Percentiles rank a stretch among this genome's conserved stretches.
phyloP scores from a whole-genome alignment of 2,888 invertebrate genomes.

The Chromoteleia sp. region DNA sequence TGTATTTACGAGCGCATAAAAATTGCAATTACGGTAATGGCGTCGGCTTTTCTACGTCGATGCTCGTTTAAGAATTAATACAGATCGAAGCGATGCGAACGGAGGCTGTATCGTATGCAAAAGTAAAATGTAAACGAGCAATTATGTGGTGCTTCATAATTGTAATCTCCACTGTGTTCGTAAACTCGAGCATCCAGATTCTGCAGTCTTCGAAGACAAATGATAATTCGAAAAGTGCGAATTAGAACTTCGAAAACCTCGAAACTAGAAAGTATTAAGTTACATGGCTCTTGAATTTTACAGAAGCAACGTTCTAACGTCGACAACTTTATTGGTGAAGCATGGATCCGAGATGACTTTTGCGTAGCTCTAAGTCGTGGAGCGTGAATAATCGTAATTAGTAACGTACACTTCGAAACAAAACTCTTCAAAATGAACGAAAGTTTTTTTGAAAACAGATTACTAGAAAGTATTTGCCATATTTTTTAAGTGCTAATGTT shows the following conservation, averaged over 20 bases:
- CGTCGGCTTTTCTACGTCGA: conserved; percentile 15
- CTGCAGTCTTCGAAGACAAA: conserved; percentile 60
- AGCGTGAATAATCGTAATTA: conserved; percentile 43
- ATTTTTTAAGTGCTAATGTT: neutral
- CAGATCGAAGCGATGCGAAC: conserved; percentile 35
- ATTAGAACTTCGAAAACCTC: too few species aligned
- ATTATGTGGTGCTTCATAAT: conserved; percentile 54
- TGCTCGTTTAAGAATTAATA: conserved; percentile 39
- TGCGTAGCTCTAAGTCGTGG: conserved; percentile 32
- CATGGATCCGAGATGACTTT: conserved; percentile 64
- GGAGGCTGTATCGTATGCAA: conserved; percentile 45
- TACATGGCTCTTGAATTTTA: conserved; percentile 66
- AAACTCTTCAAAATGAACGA: conserved; percentile 1
- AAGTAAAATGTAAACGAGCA: conserved; percentile 59
- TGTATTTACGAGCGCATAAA: neutral
- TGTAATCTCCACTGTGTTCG: conserved; percentile 47
- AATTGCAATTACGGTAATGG: conserved; percentile 25
- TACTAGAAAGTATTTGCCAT: neutral
- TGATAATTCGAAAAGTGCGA: conserved; percentile 69
- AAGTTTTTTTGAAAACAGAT: conserved; percentile 11
- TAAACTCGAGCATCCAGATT: conserved; percentile 44
- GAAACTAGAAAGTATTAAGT: conserved; percentile 59
- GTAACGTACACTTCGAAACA: conserved; percentile 17
- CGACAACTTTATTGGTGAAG: conserved; percentile 62
- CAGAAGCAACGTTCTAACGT: conserved; percentile 53